Evolutionary conservation across 1,140 invertebrate genomes (phyloP).

Genomic region (Trypoxylus dichotomus): DNA sequence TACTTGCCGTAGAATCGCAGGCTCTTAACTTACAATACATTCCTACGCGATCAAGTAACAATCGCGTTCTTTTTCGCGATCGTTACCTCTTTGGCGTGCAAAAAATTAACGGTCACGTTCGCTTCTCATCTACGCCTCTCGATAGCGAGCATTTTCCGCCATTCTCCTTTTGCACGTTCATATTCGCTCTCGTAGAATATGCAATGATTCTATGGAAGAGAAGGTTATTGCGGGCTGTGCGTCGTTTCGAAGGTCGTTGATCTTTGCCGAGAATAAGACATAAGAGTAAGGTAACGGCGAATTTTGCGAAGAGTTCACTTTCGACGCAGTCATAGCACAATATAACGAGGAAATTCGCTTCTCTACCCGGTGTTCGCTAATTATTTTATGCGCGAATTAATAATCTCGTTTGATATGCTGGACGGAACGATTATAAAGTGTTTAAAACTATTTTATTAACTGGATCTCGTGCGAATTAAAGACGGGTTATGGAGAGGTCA

Average conservation of each 20-base stretch:
- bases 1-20: too few relatives aligned
- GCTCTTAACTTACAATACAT: too few relatives aligned
- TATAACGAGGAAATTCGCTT: not conserved
- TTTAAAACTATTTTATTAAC: not conserved
- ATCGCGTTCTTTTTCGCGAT: too few relatives aligned
- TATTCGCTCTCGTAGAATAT: not conserved
- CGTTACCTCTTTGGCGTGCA: too few relatives aligned
- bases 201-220: not conserved
- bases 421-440: not conserved
- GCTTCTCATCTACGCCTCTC: not conserved
- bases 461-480: not conserved
- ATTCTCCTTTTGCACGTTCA: not conserved
- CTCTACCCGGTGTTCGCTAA: not conserved
- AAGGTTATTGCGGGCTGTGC: not conserved
- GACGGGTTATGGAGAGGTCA: not conserved
- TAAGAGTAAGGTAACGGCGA: not conserved
- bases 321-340: slow-evolving; percentile 1
- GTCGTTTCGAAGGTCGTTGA: not conserved
- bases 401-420: not conserved
- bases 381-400: not conserved
- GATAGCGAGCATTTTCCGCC: not conserved
- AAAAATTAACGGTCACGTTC: not conserved
- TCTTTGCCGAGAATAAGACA: not conserved
- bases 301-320: slow-evolving; percentile 2
- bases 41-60: too few relatives aligned